A percentile compares a stretch with the other conserved stretches of the same genome.
These are phyloP conservation scores for Cheirogaleus major DNA, from an alignment of 2,797 vertebrate species.

Conservation along the genomic window DNA sequence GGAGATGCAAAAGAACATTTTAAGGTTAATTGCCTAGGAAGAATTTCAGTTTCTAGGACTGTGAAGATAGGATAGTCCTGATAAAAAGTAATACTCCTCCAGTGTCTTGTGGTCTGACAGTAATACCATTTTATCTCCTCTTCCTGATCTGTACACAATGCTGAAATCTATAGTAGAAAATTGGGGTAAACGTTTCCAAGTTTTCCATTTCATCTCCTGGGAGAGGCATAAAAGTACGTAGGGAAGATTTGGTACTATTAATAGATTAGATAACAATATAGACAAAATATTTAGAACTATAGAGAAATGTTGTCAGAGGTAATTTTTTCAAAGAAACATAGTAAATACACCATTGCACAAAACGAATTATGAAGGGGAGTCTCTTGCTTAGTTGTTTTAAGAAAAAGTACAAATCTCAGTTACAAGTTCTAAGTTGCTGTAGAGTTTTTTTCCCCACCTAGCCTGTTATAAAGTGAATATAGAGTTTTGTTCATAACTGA, in stretches of 20 bases:
- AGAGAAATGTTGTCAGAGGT: neutral
- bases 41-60: neutral
- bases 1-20: neutral
- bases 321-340: neutral
- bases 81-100: neutral
- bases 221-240: neutral
- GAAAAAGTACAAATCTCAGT: neutral
- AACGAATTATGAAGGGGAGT: neutral
- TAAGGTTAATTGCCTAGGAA: neutral
- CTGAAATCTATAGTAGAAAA: neutral
- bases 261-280: slow-evolving; percentile 13
- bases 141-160: neutral
- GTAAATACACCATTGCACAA: neutral
- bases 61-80: neutral
- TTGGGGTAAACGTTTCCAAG: neutral
- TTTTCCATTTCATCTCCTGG: slow-evolving; percentile 24
- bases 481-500: neutral
- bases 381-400: neutral
- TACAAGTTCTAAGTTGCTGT: neutral
- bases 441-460: neutral
- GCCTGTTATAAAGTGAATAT: neutral
- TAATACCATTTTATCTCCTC: neutral
- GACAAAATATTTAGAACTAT: neutral
- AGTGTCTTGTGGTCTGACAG: neutral
- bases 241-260: neutral